Percentiles rank a stretch among this genome's conserved stretches.
phyloP scores from a whole-genome alignment of 2,113 vertebrate genomes.

The Heterotis niloticus region DNA sequence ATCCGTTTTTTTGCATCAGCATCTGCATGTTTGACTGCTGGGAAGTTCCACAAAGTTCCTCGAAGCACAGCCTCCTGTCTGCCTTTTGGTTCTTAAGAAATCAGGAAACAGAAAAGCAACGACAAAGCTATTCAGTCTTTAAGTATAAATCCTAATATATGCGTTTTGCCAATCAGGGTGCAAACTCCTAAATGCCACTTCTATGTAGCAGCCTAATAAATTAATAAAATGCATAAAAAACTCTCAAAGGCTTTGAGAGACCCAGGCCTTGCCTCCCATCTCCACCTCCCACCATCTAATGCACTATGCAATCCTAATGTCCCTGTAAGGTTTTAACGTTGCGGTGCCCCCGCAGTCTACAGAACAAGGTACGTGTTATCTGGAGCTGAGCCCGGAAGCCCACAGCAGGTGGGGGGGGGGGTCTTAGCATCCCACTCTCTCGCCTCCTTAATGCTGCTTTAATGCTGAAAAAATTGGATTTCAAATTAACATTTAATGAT shows the following conservation, averaged over 20 bases:
- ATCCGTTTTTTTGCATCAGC: no score
- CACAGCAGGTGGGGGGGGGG: constrained; percentile 17
- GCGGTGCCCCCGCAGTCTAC: constrained; percentile 43
- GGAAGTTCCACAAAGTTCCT: no score
- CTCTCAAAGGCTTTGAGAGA: neutral
- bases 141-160: neutral
- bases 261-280: neutral
- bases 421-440: constrained; percentile 56
- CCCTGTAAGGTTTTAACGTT: constrained; percentile 1
- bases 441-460: constrained; percentile 40
- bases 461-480: constrained; percentile 39
- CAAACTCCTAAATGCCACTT: no score
- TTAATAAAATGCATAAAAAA: no score
- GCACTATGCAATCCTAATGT: neutral
- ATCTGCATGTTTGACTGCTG: no score
- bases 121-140: neutral
- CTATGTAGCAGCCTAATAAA: no score
- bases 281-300: neutral
- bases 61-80: no score
- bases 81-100: no score
- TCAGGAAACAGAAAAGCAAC: neutral
- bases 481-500: constrained; percentile 65
- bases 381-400: neutral
- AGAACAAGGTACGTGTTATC: neutral
- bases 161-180: neutral